Conservation (phyloP, 2,888 invertebrate genomes). For the Drosophila longiperda region DNA sequence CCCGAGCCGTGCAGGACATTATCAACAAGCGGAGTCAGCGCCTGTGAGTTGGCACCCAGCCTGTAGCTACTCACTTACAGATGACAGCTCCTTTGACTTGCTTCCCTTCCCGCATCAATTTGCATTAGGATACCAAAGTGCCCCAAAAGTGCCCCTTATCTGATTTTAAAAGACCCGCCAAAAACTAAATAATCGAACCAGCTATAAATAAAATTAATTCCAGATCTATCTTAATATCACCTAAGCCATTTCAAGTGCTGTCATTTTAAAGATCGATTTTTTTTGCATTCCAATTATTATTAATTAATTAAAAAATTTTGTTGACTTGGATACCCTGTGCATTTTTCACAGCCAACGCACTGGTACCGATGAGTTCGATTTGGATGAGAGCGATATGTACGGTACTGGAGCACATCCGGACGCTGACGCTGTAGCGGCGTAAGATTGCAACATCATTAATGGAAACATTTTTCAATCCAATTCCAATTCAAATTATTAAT, state of each 20-base stretch:
- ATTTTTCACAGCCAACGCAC: conserved; percentile 68
- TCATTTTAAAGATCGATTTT: conserved; percentile 7
- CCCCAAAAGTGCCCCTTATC: neutral
- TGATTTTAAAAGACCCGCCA: conserved; percentile 2
- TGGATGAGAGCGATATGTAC: conserved; percentile 80
- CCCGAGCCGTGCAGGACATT: conserved; percentile 80
- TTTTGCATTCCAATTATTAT: neutral
- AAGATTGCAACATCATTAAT: conserved; percentile 38
- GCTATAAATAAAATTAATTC: neutral
- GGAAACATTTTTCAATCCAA: neutral
- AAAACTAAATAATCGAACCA: neutral
- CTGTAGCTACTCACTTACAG: neutral
- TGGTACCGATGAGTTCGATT: conserved; percentile 79
- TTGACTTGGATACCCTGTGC: neutral
- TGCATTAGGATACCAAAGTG: neutral
- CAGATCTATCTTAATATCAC: neutral
- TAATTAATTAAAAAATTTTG: neutral
- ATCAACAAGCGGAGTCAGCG: conserved; percentile 70
- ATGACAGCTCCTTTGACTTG: neutral
- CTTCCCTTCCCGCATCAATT: neutral
- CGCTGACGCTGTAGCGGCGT: conserved; percentile 80
- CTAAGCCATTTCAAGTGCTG: conserved; percentile 22
- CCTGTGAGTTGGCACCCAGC: conserved; percentile 68
- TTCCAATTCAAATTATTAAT: neutral
- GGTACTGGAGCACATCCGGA: conserved; percentile 69